Evolutionary conservation across 2,888 invertebrate genomes (phyloP), one percentile per base, ranked within the genome.

Genomic region (Coleophora deauratella): DNA sequence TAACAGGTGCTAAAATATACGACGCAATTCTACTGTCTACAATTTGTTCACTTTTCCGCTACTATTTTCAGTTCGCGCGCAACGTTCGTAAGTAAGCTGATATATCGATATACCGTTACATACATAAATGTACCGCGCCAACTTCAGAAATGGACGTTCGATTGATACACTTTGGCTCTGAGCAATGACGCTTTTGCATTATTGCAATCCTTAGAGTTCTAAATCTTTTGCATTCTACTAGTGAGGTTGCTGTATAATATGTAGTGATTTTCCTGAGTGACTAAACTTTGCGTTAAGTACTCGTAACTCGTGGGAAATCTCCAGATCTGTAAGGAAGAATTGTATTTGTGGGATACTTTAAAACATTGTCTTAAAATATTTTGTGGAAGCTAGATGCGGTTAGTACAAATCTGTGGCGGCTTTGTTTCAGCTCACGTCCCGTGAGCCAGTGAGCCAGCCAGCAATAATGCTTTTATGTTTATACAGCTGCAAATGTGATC

Each of bases 391-490:
- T 35, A 31, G 35, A 30, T 35, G 41, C 33, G 37, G 41, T 33
- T 31, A 27, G 33, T 13, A 12, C 12, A 33, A 33, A 33, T 13
- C n/a, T n/a, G n/a, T n/a, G n/a, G n/a, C n/a, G 21, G 56, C 58
- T 54, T 54, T 56, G 51, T 78, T 78, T 76, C 74, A 56, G 60
- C 73, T 78, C 80, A 80, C 81, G 78, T 80, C 55, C 54, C 53
- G 55, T 55, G 57, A 66, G 66, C 72, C 72, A 66, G 57, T 63
- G 61, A 68, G 66, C 64, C 66, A 68, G 68, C 74, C 68, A 62
- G 66, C 66, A 78, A 77, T 72, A 73, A 70, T 63, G 58, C 57
- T 63, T 72, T 78, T 76, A 75, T 74, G 69, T 69, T 75, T 72
- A 75, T 76, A 78, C 74, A 74, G 69, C 66, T 52, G 53, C 55